Conservation (phyloP, 1,140 invertebrate genomes). For the Phocides pigmalion region DNA sequence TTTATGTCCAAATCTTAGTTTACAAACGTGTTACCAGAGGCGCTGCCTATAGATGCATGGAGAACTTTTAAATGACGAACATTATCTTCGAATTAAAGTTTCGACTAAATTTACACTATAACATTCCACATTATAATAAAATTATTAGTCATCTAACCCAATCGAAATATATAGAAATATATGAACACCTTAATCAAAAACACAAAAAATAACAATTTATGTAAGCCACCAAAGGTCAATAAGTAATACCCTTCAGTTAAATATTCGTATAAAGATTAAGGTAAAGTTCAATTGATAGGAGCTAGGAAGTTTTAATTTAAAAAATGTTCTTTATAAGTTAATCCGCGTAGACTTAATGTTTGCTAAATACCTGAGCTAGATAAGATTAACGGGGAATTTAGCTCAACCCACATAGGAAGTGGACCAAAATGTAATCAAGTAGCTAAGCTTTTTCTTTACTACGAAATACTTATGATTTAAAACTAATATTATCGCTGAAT, state of each 20-base stretch:
- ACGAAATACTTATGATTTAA: not conserved
- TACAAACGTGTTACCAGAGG: too few species aligned
- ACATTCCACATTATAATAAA: too few species aligned
- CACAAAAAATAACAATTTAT: too few species aligned
- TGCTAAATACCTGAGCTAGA: not conserved
- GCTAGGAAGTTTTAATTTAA: constrained; percentile 5
- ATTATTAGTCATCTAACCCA: too few species aligned
- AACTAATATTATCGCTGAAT: not conserved
- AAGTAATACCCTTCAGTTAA: constrained; percentile 10
- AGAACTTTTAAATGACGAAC: too few species aligned
- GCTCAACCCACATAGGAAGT: not conserved
- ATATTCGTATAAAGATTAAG: not conserved
- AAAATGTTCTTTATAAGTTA: constrained; percentile 15
- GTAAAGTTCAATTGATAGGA: constrained; percentile 16
- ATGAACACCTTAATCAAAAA: too few species aligned
- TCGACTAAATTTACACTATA: too few species aligned
- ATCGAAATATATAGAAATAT: too few species aligned
- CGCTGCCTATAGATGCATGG: too few species aligned
- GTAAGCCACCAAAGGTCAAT: not conserved
- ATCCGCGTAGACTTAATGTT: not conserved
- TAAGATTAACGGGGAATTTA: not conserved
- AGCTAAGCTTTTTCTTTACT: not conserved
- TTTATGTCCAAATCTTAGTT: too few species aligned
- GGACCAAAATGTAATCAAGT: not conserved
- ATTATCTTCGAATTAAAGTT: too few species aligned